Base-by-base conservation (phyloP, 2,113 vertebrate genomes). In the Limanda limanda region DNA sequence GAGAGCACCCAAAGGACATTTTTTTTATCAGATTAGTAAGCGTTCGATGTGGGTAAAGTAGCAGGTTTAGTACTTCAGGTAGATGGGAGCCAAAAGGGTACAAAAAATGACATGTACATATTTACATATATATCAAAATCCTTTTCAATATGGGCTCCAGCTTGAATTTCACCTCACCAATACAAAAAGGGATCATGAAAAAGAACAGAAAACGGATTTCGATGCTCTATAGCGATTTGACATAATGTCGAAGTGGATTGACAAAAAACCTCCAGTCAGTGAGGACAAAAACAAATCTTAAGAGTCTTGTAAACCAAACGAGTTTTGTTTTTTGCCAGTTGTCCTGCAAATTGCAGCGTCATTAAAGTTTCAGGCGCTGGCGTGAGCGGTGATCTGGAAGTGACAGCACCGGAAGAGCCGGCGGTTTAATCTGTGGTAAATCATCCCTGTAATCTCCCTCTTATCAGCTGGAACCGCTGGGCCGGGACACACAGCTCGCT, bases 391-490 rank as follows among this genome's bases (percentile, higher is more conserved):
- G 51, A 45, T 20, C 59, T 17, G 56, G 37, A 27, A 45, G 65
- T 40, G 27, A 71, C 56, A 45, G 47, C n/a, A 24, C 51, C 48
- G 67, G 55, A 5, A 5, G 61, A 82, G 78, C 57, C 31, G 71
- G 65, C 45, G 13, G 14, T 65, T 31, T 87, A 93, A 92, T 93
- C 91, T 85, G 79, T 52, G 31, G 74, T 67, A 90, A 91, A 88
- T 86, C 83, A 84, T 81, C 65, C 82, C 62, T 72, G 64, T 90
- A 92, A 93, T 94, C 91, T 92, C 88, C 89, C 79, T 89, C 92
- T 90, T 89, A 89, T 88, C 81, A 89, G 68, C 54, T 25, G 76
- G 80, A 84, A 85, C 60, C 69, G 71, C 54, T 5, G 13, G 69
- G 60, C 35, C 37, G 57, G 82, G 63, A 82, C 31, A 23, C 45